Evolutionary conservation across 2,797 vertebrate genomes (phyloP), one percentile per base, ranked within the genome.

Genomic region (Amniataba percoides): DNA sequence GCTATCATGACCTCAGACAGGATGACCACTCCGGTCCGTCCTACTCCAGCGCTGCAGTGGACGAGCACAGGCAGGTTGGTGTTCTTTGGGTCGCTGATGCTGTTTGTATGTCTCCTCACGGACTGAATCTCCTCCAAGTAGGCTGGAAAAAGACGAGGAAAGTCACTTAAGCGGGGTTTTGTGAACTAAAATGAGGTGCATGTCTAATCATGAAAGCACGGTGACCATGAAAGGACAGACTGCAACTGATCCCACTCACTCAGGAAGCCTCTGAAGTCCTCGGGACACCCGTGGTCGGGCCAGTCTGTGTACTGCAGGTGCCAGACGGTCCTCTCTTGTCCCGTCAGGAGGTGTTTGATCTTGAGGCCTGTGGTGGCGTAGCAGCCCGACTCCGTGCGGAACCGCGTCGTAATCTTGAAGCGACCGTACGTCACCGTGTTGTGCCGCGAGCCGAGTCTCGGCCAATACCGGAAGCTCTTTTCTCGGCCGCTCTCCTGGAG

Each of bases 241-340:
- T 0, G 31, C 45, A 14, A 5, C 11, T 60, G 55, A n/a, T 77
- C 51, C 72, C 60, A 92, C 94, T 96, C 86, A 99, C 98, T 96
- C 19, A 99, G 93, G 89, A 99, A 99, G 46, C 98, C 98, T 88
- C 99, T 99, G 81, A 98, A 93, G 92, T 99, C 97, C 74, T 99
- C 98, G 0, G 98, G 98, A 80, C 97, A 99, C 83, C 98, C 96
- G n/a, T 99, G 98, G 87, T 99, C 97, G 0, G 98, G 98, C 98
- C 98, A 99, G 90, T 99, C 98, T 2, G 97, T 98, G 89, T 99
- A 99, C 93, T 99, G 98, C 80, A 99, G 95, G 76, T 99, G 98
- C 98, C 98, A 99, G 39, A 99, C 93, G 0, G 98, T 99, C 82
- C 98, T 95, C 90, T 99, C 98, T 79, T 99, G 98, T 21, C 97